Base-by-base conservation (phyloP, 2,888 invertebrate genomes). In the Eustalomyia histrio region DNA sequence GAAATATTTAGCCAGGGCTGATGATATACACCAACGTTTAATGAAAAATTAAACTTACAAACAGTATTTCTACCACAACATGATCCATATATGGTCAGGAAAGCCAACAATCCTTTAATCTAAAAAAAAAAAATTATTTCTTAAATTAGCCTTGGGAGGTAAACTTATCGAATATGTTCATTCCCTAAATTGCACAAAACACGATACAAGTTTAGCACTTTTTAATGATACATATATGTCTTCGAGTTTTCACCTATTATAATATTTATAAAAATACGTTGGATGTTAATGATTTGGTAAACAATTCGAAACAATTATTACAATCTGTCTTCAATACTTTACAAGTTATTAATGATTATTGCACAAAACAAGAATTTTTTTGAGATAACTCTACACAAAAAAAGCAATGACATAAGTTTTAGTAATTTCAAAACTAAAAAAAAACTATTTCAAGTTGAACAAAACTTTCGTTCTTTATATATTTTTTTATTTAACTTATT, bases 81-180 rank as follows among this genome's bases (percentile, higher is more conserved):
- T 39, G 88, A 91, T 43, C 90, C 91, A 0, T 91, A 88, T 53
- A 91, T 91, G 91, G 87, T 89, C 0, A 86, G n/a, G n/a, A n/a
- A n/a, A n/a, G n/a, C n/a, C n/a, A n/a, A n/a, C 88, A 57, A 91
- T 89, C 75, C 90, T 90, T 69, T 89, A 90, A 76, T 90, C 91
- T 1, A 90, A 90, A n/a, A 88, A 90, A 50, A 89, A 90, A 76
- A 87, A 91, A 35, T 83, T 91, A 39, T 82, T 91, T 5, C 84
- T 91, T 0, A 85, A 88, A 63, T 88, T 90, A 79, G 90, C 90
- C 1, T 89, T 89, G 68, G 90, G 91, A 14, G 90, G 90, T 1
- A 87, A 87, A 16, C 85, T 90, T 0, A 89, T 87, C 39, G 90
- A 91, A 67, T 90, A 89, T 58, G 85, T 90, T 35, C 85, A 86